phyloP scores from a whole-genome alignment of 2,888 invertebrate species.

The Thymelicus lineola region DNA sequence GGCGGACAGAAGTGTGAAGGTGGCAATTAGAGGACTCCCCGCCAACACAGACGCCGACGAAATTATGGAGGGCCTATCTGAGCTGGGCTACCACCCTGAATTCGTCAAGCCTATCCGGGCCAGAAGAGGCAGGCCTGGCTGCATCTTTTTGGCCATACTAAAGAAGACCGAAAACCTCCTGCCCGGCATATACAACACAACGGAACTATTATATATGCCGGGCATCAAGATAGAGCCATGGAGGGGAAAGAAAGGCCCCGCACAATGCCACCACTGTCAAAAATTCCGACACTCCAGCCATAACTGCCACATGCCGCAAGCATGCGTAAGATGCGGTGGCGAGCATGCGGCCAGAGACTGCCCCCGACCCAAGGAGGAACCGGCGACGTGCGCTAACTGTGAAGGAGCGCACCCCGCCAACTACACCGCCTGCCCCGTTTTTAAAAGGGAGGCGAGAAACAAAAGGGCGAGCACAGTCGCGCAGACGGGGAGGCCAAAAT shows the following conservation, averaged over 20 bases:
- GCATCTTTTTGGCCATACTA: conserved; percentile 38
- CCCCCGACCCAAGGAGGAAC: too few species aligned
- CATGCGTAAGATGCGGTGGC: conserved; percentile 26
- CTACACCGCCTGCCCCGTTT: conserved; percentile 38
- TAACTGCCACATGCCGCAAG: conserved; percentile 42
- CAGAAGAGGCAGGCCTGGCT: conserved; percentile 16
- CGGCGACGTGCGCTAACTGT: too few species aligned
- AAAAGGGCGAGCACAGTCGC: too few species aligned
- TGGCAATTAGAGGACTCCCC: too few species aligned
- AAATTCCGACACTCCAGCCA: conserved; percentile 43
- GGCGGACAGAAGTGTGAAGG: too few species aligned
- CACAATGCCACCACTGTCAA: conserved; percentile 43
- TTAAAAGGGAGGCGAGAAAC: conserved; percentile 9
- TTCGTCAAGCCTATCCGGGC: conserved; percentile 32
- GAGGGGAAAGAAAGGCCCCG: conserved; percentile 33
- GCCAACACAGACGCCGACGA: too few species aligned
- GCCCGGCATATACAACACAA: conserved; percentile 39
- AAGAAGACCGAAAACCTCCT: conserved; percentile 31
- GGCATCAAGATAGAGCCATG: conserved; percentile 44
- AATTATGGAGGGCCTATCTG: too few species aligned
- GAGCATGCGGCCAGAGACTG: too few species aligned
- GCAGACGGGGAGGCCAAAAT: too few species aligned
- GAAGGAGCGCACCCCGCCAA: conserved; percentile 28
- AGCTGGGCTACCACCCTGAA: not conserved
- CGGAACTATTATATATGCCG: conserved; percentile 43